Evolutionary conservation across 2,888 invertebrate genomes (phyloP), one percentile per base, ranked within the genome.

Genomic region (Parnassius mnemosyne): DNA sequence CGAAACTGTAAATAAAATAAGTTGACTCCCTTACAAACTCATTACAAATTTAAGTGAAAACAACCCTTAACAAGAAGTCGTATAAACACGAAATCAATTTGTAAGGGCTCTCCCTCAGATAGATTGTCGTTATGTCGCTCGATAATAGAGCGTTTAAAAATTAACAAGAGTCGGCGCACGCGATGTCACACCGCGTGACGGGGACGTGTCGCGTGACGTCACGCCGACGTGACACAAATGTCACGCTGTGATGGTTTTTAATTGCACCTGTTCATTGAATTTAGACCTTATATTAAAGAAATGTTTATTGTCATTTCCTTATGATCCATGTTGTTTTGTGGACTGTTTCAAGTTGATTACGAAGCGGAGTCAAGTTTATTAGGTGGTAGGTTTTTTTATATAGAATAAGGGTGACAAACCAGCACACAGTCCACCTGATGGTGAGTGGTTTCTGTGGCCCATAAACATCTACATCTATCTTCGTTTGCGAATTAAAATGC

Each of bases 111-210:
- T 76, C 73, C 70, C 72, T 50, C 54, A 64, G 51, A 51, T 65
- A 66, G 69, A 71, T 75, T 76, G 79, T 80, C 78, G 75, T 69
- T 78, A 76, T 76, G 79, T 80, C 78, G 75, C 69, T 78, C 79
- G 79, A 80, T 87, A 87, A 87, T 87, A 75, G 84, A 84, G 83
- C 79, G 73, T 82, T 87, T 84, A 88, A 88, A 84, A 83, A 86
- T 88, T 84, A 75, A 87, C 76, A 71, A 71, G 66, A 66, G 59
- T 61, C 61, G 55, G 53, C 58, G 69, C 87, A 85, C 85, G 86
- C 85, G 84, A 85, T 73, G 87, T 84, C 84, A 81, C 78, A 65
- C 65, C 69, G 77, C 65, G 79, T 81, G 83, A 82, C 84, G 76
- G 75, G 73, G 67, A 74, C 77, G 75, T 79, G 82, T 79, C 80